Percentiles rank a stretch among this genome's conserved stretches.
phyloP scores from a whole-genome alignment of 2,113 vertebrate species.

The Phylloscopus trochilus region DNA sequence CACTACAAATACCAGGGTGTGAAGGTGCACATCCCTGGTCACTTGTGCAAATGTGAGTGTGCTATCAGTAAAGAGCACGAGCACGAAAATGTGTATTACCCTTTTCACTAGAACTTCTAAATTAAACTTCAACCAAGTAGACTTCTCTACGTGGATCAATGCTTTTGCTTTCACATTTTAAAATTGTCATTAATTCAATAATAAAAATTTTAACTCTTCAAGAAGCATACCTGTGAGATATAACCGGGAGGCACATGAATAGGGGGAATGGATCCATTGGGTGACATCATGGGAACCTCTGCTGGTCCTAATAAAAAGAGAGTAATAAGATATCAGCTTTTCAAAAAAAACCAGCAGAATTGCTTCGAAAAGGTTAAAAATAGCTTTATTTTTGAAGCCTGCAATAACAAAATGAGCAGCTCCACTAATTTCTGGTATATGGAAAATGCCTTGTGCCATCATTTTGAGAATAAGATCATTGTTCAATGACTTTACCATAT shows the following conservation, averaged over 20 bases:
- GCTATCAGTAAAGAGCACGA: not conserved
- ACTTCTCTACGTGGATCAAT: not conserved
- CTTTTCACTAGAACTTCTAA: not conserved
- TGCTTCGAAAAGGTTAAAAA: conserved; percentile 34
- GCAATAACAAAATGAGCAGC: conserved; percentile 25
- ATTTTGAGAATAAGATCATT: conserved; percentile 35
- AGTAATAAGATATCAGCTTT: not conserved
- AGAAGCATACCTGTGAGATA: conserved; percentile 90
- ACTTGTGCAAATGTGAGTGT: not conserved
- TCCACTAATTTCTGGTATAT: conserved; percentile 21
- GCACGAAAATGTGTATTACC: fast-evolving
- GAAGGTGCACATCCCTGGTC: not conserved
- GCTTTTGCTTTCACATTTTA: not conserved
- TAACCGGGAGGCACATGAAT: conserved; percentile 98
- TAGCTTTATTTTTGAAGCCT: not conserved
- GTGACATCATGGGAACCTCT: conserved; percentile 99
- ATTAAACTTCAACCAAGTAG: not conserved
- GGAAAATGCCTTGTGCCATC: conserved; percentile 36
- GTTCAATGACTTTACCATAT: conserved; percentile 52
- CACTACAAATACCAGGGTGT: fast-evolving
- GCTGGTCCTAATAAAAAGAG: conserved; percentile 82
- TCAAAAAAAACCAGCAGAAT: not conserved
- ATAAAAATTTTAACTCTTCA: not conserved
- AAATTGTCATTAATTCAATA: not conserved
- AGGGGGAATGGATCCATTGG: conserved; percentile 96